phyloP scores from a whole-genome alignment of 23 tunicate species.

The Ascidia mentula region DNA sequence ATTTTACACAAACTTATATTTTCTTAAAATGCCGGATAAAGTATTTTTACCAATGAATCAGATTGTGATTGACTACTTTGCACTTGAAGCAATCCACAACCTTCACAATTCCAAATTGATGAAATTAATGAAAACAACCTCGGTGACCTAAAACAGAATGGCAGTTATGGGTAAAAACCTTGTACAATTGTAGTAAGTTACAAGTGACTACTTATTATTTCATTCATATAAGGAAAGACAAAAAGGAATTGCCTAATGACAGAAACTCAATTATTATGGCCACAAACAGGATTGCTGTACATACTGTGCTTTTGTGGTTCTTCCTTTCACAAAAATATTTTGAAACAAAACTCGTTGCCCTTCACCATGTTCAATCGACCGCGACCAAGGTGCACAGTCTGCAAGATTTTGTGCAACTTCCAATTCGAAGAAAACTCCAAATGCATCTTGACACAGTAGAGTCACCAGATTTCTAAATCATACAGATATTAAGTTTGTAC shows the following conservation, averaged over 20 bases:
- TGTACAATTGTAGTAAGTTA: background rate
- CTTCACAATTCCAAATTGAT: conserved; percentile 59
- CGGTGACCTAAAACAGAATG: conserved; percentile 1
- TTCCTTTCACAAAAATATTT: conserved; percentile 39
- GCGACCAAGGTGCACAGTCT: conserved; percentile 22
- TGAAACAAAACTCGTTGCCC: conserved; percentile 67
- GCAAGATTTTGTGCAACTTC: conserved; percentile 10
- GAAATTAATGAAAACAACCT: conserved; percentile 38
- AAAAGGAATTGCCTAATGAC: background rate
- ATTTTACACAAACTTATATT: no score
- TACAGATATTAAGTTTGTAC: no score
- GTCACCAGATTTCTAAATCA: background rate
- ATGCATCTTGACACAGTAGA: conserved; percentile 74
- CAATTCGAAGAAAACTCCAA: conserved; percentile 66
- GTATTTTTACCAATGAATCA: conserved; percentile 13
- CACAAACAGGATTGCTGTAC: background rate
- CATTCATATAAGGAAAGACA: background rate
- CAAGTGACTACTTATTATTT: no score
- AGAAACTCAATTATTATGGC: background rate
- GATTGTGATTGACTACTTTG: conserved; percentile 58
- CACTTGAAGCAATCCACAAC: conserved; percentile 66
- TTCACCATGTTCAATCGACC: conserved; percentile 55
- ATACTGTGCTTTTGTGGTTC: conserved; percentile 57
- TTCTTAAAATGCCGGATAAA: no score
- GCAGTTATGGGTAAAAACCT: background rate